Evolutionary conservation across 2,113 vertebrate genomes (phyloP), one percentile per base, ranked within the genome.

Genomic region (Theropithecus gelada): DNA sequence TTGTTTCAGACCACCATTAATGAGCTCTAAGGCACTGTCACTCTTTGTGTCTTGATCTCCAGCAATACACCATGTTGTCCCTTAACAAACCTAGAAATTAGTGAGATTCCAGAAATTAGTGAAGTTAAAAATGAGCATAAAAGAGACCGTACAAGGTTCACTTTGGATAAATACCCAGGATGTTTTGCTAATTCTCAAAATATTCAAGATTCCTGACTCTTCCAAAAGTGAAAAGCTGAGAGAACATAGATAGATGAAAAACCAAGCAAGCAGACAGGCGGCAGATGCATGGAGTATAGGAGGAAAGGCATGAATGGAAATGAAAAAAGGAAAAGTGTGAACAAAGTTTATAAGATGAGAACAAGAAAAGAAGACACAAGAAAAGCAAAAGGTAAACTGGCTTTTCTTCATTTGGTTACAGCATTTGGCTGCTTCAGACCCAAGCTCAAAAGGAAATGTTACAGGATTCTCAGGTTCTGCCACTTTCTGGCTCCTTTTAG

Each of bases 401-500:
- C 14, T 76, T 72, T 89, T 38, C 48, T 89, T 45, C 76, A 70
- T 59, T 96, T 40, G 85, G 20, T 55, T 79, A n/a, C 1, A 64
- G n/a, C 11, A 40, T 20, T 55, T 45, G 16, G 7, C 11, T 75
- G 55, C 68, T 87, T 90, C 61, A 48, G 73, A 50, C 86, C 66
- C 11, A 88, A 17, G 48, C 72, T 85, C 96, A 72, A 20, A 4
- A 72, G 43, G 55, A 81, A 88, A 92, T 66, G 38, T 66, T 52
- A 75, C 2, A 0, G 48, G 35, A 55, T 84, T 79, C 70, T 72
- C 50, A 20, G 13, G 52, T 82, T 57, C 32, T 76, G 59, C 55
- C 22, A 55, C 78, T 97, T 96, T 78, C 76, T 68, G 86, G 23
- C 64, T 94, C 81, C 61, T 72, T 70, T 83, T 35, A 73, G 45